Evolutionary conservation across 2,888 invertebrate species (phyloP).

Genomic region (Dorcus hopei): DNA sequence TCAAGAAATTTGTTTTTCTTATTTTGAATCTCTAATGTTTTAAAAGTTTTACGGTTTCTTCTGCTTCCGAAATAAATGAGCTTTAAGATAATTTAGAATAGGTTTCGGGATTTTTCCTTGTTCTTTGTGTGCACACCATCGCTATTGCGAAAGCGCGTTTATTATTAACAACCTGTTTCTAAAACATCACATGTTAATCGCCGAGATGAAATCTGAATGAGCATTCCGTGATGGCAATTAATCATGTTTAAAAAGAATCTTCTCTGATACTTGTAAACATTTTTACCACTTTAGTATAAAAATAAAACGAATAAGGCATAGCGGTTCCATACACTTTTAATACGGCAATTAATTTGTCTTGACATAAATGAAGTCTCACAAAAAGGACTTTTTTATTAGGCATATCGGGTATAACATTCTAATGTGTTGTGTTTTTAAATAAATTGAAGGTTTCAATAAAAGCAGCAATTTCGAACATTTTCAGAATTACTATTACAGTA

Average conservation of each 20-base stretch:
- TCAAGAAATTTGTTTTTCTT: slow-evolving; percentile 54
- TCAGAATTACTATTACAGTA: too few relatives aligned
- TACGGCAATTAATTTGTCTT: too few relatives aligned
- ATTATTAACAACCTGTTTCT: slow-evolving; percentile 12
- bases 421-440: too few relatives aligned
- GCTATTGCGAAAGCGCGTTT: slow-evolving; percentile 6
- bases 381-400: too few relatives aligned
- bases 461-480: too few relatives aligned
- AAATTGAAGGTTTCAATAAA: too few relatives aligned
- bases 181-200: slow-evolving; percentile 3
- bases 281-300: too few relatives aligned
- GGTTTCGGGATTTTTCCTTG: slow-evolving; percentile 19
- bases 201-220: slow-evolving; percentile 14
- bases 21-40: slow-evolving; percentile 43
- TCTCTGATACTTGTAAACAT: too few relatives aligned
- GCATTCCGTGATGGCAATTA: slow-evolving; percentile 12
- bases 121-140: slow-evolving; percentile 13
- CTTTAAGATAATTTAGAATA: slow-evolving; percentile 29
- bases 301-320: too few relatives aligned
- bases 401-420: too few relatives aligned
- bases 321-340: too few relatives aligned
- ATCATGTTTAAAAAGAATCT: slow-evolving; percentile 7
- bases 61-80: slow-evolving; percentile 34
- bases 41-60: slow-evolving; percentile 34
- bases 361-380: too few relatives aligned